phyloP scores from a whole-genome alignment of 2,797 vertebrate species.

The Aplochiton taeniatus region DNA sequence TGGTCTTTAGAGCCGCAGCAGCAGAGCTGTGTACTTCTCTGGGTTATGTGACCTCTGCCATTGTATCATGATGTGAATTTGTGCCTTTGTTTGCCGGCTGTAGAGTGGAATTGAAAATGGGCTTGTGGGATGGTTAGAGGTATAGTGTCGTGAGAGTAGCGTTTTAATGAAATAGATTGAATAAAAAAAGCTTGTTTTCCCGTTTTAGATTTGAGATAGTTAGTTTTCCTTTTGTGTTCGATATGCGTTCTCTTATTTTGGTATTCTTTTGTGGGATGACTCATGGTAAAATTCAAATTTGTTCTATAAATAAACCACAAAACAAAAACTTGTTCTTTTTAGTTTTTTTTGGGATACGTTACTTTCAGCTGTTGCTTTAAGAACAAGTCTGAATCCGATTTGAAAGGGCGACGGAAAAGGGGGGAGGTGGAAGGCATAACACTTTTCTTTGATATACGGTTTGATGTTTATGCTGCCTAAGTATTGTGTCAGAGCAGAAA shows the following conservation, averaged over 20 bases:
- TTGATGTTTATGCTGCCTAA: constrained; percentile 63
- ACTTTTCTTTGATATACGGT: constrained; percentile 47
- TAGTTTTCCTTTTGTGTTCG: constrained; percentile 53
- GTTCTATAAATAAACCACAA: too few species aligned
- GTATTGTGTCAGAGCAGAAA: constrained; percentile 59
- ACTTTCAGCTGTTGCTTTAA: constrained; percentile 56
- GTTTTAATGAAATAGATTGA: too few species aligned
- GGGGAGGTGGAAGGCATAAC: constrained; percentile 4
- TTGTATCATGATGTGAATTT: constrained; percentile 70
- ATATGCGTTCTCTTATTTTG: not conserved
- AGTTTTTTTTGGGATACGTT: constrained; percentile 44
- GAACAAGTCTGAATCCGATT: constrained; percentile 15
- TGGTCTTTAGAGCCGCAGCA: constrained; percentile 71
- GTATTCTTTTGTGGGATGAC: too few species aligned
- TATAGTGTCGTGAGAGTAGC: not conserved
- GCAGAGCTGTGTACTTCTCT: constrained; percentile 44
- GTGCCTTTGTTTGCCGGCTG: constrained; percentile 70
- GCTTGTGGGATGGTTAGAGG: constrained; percentile 25
- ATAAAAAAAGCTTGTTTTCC: too few species aligned
- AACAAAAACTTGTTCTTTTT: constrained; percentile 63
- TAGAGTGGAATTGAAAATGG: constrained; percentile 49
- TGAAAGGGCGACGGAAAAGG: too few species aligned
- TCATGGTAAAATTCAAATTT: too few species aligned
- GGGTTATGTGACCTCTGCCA: constrained; percentile 71
- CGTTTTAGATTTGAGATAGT: constrained; percentile 43